Conservation (phyloP, 2,797 vertebrate genomes). For the Muraenolepis orangiensis region DNA sequence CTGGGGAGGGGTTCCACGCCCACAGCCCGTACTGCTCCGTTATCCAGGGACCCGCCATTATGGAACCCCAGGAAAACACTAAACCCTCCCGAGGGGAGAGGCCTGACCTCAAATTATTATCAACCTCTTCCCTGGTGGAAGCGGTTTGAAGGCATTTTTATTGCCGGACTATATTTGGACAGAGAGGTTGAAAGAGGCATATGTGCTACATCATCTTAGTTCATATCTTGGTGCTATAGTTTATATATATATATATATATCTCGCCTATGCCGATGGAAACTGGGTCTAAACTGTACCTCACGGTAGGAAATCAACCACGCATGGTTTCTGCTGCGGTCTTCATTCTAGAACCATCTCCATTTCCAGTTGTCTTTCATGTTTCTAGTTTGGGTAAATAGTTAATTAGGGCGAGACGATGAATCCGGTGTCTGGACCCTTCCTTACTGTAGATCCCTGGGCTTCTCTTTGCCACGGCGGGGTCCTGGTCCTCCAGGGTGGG, state of each 20-base stretch:
- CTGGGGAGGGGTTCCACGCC: neutral
- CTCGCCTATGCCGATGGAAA: neutral
- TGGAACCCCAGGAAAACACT: neutral
- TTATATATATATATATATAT: neutral
- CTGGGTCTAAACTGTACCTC: neutral
- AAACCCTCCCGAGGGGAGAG: neutral
- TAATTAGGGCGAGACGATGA: constrained; percentile 30
- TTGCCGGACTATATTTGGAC: neutral
- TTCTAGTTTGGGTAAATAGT: constrained; percentile 21
- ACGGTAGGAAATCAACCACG: neutral
- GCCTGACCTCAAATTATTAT: neutral
- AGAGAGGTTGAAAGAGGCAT: neutral
- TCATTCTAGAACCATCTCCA: neutral
- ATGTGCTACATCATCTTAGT: neutral
- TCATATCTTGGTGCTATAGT: neutral
- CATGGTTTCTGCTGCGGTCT: neutral
- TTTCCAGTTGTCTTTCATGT: neutral
- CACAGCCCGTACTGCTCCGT: neutral
- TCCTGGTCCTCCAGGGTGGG: constrained; percentile 55
- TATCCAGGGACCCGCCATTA: neutral
- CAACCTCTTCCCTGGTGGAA: neutral
- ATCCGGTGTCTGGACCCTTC: constrained; percentile 61
- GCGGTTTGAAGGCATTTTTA: neutral
- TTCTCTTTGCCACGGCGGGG: constrained; percentile 64
- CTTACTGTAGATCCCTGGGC: constrained; percentile 48